Percentiles rank a stretch among this genome's conserved stretches.
Evolutionary conservation across 2,113 vertebrate species (phyloP).

Genomic region (Pygoscelis antarcticus): DNA sequence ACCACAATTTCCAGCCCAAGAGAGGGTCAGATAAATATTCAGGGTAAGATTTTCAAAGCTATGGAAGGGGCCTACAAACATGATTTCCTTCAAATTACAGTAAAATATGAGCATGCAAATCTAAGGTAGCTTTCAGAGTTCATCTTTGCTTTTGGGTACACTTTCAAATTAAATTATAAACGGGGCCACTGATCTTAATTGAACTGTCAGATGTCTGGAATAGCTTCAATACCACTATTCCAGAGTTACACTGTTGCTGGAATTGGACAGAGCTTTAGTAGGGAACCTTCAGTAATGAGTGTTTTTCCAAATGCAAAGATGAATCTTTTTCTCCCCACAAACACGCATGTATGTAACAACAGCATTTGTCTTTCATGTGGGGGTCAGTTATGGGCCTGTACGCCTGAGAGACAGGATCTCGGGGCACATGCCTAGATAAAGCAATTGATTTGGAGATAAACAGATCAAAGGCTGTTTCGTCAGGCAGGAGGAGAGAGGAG

Average conservation of each 20-base stretch:
- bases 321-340: not conserved
- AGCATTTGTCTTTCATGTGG: not conserved
- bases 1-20: not conserved
- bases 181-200: not conserved
- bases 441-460: not conserved
- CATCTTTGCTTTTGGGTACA: not conserved
- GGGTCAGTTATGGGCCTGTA: not conserved
- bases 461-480: not conserved
- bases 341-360: not conserved
- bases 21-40: not conserved
- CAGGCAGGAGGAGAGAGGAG: not conserved
- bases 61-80: not conserved
- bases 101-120: not conserved
- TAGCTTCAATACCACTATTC: not conserved
- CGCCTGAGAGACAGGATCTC: not conserved
- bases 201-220: not conserved
- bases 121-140: conserved; percentile 1
- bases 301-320: conserved; percentile 9
- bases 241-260: not conserved
- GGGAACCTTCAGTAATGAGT: not conserved
- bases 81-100: not conserved
- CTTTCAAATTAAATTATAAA: conserved; percentile 4
- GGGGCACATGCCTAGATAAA: not conserved
- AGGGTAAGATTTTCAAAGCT: not conserved
- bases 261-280: not conserved